Base-by-base conservation (phyloP, 2,888 invertebrate genomes). In the Miltochrista miniata region DNA sequence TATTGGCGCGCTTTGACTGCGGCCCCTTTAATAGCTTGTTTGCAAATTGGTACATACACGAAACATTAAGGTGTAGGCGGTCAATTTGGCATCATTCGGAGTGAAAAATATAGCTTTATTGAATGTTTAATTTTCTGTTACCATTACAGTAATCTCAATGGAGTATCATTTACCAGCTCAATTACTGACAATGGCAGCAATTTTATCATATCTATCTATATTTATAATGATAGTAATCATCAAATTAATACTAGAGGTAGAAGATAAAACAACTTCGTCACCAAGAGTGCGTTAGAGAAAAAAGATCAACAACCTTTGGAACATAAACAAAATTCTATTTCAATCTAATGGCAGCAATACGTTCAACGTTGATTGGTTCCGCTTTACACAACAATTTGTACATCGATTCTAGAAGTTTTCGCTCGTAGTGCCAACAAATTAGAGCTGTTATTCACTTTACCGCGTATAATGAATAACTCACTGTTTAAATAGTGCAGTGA, bases 1-100 rank as follows among this genome's bases (percentile, higher is more conserved):
- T 81, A 87, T 90, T 85, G 83, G 81, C 86, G 83, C 81, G 85
- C 85, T 85, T 87, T 85, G 79, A 81, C 78, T 81, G 81, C 74
- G 72, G 71, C 76, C 79, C 76, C 73, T 68, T 51, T 79, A 78
- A 83, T 81, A 74, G 82, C 79, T 83, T 85, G 86, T 87, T 87
- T 85, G 83, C 76, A 79, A 86, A 85, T 85, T 82, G 82, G 70
- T 76, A 59, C 59, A 64, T 74, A 74, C 74, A 76, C 75, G 71
- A 74, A 72, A 78, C 74, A 66, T 3, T 10, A 38, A 11, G 10
- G 13, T 7, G 48, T 68, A 68, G 70, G 66, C 70, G 64, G 67
- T 59, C 60, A 64, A 74, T 75, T 77, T 73, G 64, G 61, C 66
- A 65, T 62, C 59, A 70, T 70, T 52, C 55, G 46, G n/a, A 70